Base-by-base conservation (phyloP, 2,113 vertebrate species). In the Tor tambroides region DNA sequence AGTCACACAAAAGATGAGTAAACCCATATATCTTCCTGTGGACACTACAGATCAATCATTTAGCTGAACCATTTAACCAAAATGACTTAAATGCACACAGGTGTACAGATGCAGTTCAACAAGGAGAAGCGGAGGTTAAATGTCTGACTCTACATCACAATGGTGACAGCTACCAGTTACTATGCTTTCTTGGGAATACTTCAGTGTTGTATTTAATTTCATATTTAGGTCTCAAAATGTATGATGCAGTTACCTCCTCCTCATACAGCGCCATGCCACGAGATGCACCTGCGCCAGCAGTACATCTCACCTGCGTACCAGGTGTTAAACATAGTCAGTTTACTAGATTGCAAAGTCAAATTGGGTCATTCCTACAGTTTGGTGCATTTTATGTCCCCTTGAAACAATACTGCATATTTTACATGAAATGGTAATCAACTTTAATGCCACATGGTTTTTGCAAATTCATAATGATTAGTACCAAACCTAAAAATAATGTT, bases 251-350 rank as follows among this genome's bases (percentile, higher is more conserved):
- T 94, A 97, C 98, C 96, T 99, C 98, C 80, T 99, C 98, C 87
- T 99, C 98, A 0, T 99, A 99, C 10, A 99, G 95, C 1, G 98
- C 94, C 94, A 99, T 99, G 87, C 98, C 98, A 12, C 98, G 96
- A 69, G 96, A 94, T 0, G 94, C 94, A 0, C 98, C 96, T 0
- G 95, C 96, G 0, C 97, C 96, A 15, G 96, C 97, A 0, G 95
- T 92, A 8, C 96, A 96, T 91, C 98, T 99, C 38, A 96, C 97
- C 98, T 99, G 86, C 17, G 71, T 23, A 72, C 35, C 38, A 43
- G 79, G 4, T 43, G 59, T 26, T 35, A 6, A 79, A 56, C 76
- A 43, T 5, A 46, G 43, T 28, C 15, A 38, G 5, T 4, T 41
- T 5, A 80, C 2, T n/a, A 28, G 56, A 65, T 0, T 10, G 56